phyloP scores from a whole-genome alignment of 2,113 vertebrate genomes.

The Procapra przewalskii region DNA sequence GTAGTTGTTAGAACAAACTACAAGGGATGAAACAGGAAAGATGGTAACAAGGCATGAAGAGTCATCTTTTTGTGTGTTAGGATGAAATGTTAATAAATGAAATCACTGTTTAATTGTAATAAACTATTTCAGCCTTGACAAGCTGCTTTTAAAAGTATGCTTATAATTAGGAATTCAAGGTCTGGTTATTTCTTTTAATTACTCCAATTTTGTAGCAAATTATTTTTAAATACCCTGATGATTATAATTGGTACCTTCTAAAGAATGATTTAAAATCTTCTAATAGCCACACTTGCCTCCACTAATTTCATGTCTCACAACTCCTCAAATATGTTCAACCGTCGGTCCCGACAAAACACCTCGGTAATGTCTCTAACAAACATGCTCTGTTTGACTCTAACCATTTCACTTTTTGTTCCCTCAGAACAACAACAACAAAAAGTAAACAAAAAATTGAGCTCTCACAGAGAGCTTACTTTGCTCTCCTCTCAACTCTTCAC shows the following conservation, averaged over 20 bases:
- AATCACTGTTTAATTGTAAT: conserved; percentile 5
- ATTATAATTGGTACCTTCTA: neutral
- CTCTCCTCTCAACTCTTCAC: accelerated
- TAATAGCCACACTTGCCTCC: neutral
- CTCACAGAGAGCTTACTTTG: neutral
- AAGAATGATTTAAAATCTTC: conserved; percentile 1
- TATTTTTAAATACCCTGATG: conserved; percentile 54
- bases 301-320: neutral
- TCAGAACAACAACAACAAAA: too few species aligned
- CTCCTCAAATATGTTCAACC: neutral
- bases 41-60: neutral
- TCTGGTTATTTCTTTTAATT: conserved; percentile 24
- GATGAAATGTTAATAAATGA: neutral
- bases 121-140: conserved; percentile 5
- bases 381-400: neutral
- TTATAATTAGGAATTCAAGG: conserved; percentile 25
- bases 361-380: neutral
- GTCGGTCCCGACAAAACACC: neutral
- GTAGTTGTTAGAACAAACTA: neutral
- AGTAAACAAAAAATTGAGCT: too few species aligned
- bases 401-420: neutral
- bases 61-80: neutral
- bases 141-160: conserved; percentile 16
- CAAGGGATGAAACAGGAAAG: neutral
- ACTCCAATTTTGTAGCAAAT: conserved; percentile 40